phyloP scores from a whole-genome alignment of 2,797 vertebrate species.

The Nannoperca australis region DNA sequence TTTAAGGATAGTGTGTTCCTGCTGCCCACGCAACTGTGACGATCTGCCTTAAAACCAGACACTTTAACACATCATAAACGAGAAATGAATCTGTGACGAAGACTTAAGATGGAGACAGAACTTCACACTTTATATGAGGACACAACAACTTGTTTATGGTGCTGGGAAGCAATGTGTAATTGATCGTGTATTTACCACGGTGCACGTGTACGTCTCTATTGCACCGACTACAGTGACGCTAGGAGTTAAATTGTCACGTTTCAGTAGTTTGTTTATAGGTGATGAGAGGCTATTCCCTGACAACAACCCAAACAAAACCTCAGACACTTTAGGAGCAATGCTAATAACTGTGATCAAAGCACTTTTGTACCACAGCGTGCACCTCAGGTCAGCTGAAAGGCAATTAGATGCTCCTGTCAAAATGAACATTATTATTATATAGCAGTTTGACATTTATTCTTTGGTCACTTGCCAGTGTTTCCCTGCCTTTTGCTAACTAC shows the following conservation, averaged over 20 bases:
- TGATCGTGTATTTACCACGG: neutral
- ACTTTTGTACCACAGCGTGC: constrained; percentile 28
- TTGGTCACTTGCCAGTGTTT: neutral
- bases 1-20: neutral
- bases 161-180: neutral
- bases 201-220: neutral
- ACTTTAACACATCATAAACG: neutral
- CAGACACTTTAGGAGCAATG: constrained; percentile 31
- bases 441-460: constrained; percentile 7
- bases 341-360: constrained; percentile 58
- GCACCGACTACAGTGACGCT: neutral
- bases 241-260: constrained; percentile 22
- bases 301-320: constrained; percentile 39
- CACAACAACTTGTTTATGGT: neutral
- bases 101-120: too few relatives aligned
- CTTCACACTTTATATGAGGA: constrained; percentile 3
- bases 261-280: constrained; percentile 30
- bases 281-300: constrained; percentile 40
- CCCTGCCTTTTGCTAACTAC: neutral
- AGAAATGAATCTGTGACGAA: neutral
- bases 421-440: constrained; percentile 14
- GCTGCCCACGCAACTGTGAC: neutral
- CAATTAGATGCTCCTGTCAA: constrained; percentile 17
- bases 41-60: neutral
- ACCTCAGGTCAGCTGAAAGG: constrained; percentile 36